Evolutionary conservation across 2,888 invertebrate genomes (phyloP).

Genomic region (Aromia moschata): DNA sequence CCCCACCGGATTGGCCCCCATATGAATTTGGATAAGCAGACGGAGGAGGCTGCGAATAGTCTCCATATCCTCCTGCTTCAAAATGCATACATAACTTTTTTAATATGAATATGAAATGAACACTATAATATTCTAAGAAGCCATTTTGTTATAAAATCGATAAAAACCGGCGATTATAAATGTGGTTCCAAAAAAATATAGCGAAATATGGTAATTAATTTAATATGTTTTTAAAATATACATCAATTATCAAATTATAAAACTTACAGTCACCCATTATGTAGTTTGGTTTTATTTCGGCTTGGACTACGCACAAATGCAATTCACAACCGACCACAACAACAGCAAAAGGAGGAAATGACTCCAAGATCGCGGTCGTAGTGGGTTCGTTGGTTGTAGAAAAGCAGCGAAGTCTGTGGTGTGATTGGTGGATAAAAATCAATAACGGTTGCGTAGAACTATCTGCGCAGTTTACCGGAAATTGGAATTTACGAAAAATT

Average conservation of each 20-base stretch:
- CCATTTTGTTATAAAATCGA: too few relatives aligned
- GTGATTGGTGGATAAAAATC: too few relatives aligned
- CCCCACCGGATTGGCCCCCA: conserved; percentile 22
- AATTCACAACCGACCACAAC: not conserved
- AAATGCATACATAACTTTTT: conserved; percentile 29
- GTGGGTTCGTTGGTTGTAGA: not conserved
- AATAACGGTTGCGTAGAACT: conserved; percentile 9
- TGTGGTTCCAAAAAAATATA: not conserved
- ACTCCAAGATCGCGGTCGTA: not conserved
- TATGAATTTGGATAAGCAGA: conserved; percentile 30
- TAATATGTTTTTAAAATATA: too few relatives aligned
- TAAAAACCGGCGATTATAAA: too few relatives aligned
- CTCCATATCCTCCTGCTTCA: conserved; percentile 38
- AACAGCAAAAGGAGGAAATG: not conserved
- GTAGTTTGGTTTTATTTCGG: not conserved
- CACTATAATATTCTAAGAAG: too few relatives aligned
- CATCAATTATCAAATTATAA: too few relatives aligned
- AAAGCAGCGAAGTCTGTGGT: not conserved
- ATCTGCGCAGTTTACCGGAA: not conserved
- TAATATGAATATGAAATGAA: not conserved
- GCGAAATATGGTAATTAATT: too few relatives aligned
- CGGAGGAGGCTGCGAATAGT: conserved; percentile 47
- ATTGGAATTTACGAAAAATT: too few relatives aligned
- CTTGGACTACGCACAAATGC: not conserved
- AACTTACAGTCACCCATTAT: conserved; percentile 28